Percentiles rank a stretch among this genome's conserved stretches.
phyloP scores from a whole-genome alignment of 2,113 vertebrate genomes.

The Pterocles burchelli region DNA sequence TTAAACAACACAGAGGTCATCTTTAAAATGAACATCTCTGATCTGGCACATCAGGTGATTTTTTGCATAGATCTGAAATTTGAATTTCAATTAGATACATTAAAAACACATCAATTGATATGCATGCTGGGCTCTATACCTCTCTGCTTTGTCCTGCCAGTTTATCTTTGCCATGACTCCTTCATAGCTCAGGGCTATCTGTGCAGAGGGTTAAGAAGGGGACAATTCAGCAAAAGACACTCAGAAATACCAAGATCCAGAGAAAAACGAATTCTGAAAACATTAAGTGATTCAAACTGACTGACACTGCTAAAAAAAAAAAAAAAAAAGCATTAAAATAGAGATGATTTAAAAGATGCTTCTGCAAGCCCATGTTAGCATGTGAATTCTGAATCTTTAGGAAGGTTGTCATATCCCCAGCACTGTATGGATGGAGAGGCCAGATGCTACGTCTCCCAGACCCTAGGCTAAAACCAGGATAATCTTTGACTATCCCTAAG shows the following conservation, averaged over 20 bases:
- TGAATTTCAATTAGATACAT: neutral
- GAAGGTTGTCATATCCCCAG: neutral
- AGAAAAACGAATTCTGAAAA: neutral
- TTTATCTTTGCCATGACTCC: neutral
- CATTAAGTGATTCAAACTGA: neutral
- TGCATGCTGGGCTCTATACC: neutral
- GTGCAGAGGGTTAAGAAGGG: neutral
- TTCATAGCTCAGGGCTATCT: neutral
- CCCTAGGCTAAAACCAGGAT: neutral
- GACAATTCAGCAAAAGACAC: neutral
- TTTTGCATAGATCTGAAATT: neutral
- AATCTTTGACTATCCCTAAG: neutral
- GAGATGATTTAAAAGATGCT: neutral
- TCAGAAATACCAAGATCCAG: neutral
- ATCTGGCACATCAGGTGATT: neutral
- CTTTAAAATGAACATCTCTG: slow-evolving; percentile 15
- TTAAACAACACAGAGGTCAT: neutral
- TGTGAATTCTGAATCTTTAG: neutral
- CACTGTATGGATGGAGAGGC: neutral
- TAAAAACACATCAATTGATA: neutral
- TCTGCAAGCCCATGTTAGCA: neutral
- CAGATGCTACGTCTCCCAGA: rapidly evolving
- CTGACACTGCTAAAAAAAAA: neutral
- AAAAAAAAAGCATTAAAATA: neutral
- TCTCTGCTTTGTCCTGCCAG: neutral